Base-by-base conservation (phyloP, 2,888 invertebrate species). In the Mimumesa dahlbomi region DNA sequence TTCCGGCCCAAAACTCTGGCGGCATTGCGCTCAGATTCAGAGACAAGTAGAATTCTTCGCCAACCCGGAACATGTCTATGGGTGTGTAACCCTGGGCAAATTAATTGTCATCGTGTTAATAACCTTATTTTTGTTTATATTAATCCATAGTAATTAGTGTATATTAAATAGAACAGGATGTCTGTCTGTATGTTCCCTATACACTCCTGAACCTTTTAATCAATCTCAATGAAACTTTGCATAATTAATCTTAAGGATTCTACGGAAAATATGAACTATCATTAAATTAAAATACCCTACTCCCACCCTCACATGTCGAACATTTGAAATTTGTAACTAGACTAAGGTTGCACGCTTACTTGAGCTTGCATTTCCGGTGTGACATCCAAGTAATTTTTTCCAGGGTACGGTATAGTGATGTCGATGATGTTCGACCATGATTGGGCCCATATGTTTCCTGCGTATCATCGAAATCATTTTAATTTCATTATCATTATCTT, bases 1-100 rank as follows among this genome's bases (percentile, higher is more conserved):
- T 97, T 71, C 95, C 93, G 0, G 93, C 92, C 96, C 97, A 98
- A 90, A 98, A 98, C 84, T 95, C 94, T 1, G 94, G 93, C 0
- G 97, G 96, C 91, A 98, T 92, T 1, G 94, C 93, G 0, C 94
- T 94, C 92, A 98, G 93, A 86, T 97, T 97, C 86, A 98, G 92
- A 0, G 97, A 97, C 0, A 95, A 93, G 89, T 96, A 98, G 90
- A 97, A 98, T 85, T 97, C 96, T 84, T 98, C 97, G 0, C 97
- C 96, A 77, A 96, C 90, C 86, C 95, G 93, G 90, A 97, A 97
- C 90, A 98, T 94, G 13, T 95, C 92, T 0, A 93, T 90, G 0
- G 96, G 95, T 0, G 95, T 95, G 88, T 94, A 97, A 53, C 96
- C 96, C 94, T 97, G 90, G 29, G 9, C 4, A 6, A 31, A 48